A percentile compares a stretch with the other conserved stretches of the same genome.
Conservation (phyloP, 1,140 invertebrate species). For the Calosoma granatense region DNA sequence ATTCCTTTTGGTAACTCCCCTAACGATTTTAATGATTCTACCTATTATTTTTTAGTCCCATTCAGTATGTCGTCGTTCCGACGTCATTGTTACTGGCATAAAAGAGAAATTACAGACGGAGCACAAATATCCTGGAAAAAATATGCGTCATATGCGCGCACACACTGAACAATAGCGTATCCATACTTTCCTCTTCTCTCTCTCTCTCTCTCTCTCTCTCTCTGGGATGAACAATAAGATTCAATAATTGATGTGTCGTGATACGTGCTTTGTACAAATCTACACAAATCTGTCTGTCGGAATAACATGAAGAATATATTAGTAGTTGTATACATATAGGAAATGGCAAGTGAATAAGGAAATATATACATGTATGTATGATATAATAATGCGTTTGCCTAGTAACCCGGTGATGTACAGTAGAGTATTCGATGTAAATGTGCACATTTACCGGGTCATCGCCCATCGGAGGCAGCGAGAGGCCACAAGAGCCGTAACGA, state of each 20-base stretch:
- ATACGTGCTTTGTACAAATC: too few species aligned
- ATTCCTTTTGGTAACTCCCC: not conserved
- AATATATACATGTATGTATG: too few species aligned
- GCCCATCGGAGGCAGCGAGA: not conserved
- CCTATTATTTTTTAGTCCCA: not conserved
- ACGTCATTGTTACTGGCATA: not conserved
- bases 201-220: too few species aligned
- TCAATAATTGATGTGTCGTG: too few species aligned
- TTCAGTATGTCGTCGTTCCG: not conserved
- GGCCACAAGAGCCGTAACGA: not conserved
- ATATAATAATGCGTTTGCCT: not conserved
- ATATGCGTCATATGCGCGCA: too few species aligned
- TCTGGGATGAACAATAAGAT: too few species aligned
- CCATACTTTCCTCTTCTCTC: too few species aligned
- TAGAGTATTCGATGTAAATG: not conserved
- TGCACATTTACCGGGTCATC: conserved; percentile 7
- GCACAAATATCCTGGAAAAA: not conserved
- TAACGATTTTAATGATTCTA: conserved; percentile 3
- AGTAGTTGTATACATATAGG: too few species aligned
- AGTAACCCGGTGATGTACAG: not conserved
- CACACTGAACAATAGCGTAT: too few species aligned
- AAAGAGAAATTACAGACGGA: not conserved
- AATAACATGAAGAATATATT: too few species aligned
- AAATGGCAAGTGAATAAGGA: too few species aligned
- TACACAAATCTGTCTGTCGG: too few species aligned